These are phyloP conservation scores for Turritopsis dohrnii DNA, from an alignment of 30 jellyfish, hydroid and myxozoan species.

Conservation along the genomic window DNA sequence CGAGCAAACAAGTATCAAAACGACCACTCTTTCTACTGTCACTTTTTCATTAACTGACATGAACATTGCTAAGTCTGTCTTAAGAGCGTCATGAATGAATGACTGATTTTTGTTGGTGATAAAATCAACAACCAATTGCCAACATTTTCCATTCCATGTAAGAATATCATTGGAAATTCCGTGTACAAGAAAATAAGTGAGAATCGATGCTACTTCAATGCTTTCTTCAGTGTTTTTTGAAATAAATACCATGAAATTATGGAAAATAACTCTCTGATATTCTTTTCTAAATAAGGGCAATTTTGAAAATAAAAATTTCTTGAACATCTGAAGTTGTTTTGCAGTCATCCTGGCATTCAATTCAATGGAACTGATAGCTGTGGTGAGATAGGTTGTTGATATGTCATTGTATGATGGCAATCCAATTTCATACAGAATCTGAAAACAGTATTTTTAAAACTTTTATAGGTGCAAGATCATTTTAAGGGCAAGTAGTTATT, in stretches of 20 bases:
- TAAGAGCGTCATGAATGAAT: background rate
- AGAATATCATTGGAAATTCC: background rate
- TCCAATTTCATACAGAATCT: background rate
- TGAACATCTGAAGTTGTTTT: background rate
- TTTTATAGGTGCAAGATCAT: background rate
- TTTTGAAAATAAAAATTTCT: background rate
- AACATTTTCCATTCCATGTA: slow-evolving; percentile 4
- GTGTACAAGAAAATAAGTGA: background rate
- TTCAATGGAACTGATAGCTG: slow-evolving; percentile 1
- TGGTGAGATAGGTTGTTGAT: slow-evolving; percentile 14
- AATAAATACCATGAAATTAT: background rate
- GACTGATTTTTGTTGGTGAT: background rate
- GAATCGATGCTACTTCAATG: background rate
- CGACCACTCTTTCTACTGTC: slow-evolving; percentile 1
- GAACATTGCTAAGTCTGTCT: background rate
- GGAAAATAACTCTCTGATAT: slow-evolving; percentile 23
- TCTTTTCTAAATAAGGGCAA: slow-evolving; percentile 14
- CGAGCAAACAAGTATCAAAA: background rate
- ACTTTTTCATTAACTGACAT: background rate
- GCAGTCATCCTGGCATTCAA: background rate
- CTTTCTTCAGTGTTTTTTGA: background rate
- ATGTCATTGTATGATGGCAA: slow-evolving; percentile 3
- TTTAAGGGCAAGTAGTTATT: background rate
- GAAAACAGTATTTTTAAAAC: background rate
- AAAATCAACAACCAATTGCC: slow-evolving; percentile 9